These are phyloP conservation scores for Acleris holmiana DNA, from an alignment of 2,888 invertebrate species.

Conservation along the genomic window DNA sequence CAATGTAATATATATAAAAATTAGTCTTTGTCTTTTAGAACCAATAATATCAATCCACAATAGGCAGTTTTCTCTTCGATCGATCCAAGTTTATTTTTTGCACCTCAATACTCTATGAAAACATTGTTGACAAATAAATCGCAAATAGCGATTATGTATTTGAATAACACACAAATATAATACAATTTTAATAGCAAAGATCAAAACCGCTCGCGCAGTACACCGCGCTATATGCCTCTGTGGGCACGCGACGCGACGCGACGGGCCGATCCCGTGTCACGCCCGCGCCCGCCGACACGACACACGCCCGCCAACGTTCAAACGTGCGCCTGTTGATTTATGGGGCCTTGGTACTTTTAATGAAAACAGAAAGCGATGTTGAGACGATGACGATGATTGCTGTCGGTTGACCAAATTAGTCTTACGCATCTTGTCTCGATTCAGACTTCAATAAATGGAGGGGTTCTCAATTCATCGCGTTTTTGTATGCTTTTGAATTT, in stretches of 20 bases:
- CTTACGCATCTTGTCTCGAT: no score
- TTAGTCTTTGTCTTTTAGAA: no score
- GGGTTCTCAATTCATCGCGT: no score
- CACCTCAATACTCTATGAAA: no score
- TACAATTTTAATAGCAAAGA: constrained; percentile 37
- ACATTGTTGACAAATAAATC: no score
- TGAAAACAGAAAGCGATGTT: constrained; percentile 43
- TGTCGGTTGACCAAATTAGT: neutral
- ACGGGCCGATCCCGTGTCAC: constrained; percentile 58
- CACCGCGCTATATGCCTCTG: constrained; percentile 42
- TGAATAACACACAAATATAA: neutral
- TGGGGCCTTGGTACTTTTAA: constrained; percentile 51
- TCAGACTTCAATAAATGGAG: no score
- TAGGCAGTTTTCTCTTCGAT: no score
- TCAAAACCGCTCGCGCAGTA: constrained; percentile 38
- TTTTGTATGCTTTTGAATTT: no score
- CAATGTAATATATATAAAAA: no score
- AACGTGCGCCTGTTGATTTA: constrained; percentile 39
- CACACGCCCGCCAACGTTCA: constrained; percentile 33
- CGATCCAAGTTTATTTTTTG: no score
- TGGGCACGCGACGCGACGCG: constrained; percentile 54
- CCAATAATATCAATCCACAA: no score
- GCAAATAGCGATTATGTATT: no score
- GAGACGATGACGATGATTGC: neutral
- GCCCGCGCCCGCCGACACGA: constrained; percentile 43